Base-by-base conservation (phyloP, 2,888 invertebrate species). In the Polia nebulosa region DNA sequence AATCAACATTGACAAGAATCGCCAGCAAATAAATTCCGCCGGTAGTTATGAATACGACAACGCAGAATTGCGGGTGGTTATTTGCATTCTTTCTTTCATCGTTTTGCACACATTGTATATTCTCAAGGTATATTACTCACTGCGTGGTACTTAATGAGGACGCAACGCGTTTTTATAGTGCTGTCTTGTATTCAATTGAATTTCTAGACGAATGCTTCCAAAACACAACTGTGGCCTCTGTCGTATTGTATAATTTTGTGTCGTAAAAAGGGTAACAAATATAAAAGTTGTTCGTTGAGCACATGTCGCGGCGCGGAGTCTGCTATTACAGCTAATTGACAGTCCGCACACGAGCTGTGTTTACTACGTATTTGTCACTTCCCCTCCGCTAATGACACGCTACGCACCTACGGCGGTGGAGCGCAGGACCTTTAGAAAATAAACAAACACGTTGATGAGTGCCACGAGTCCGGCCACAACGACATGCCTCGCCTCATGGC, bases 301-400 rank as follows among this genome's bases (percentile, higher is more conserved):
- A 95, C 91, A 94, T 95, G 94, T 93, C 92, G 93, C 72, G 73
- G 78, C 70, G 60, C 72, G 84, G 86, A 83, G 87, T 87, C 84
- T 89, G 90, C 91, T 91, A 94, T 94, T 94, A 93, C 84, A 76
- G 79, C 87, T 94, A 94, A 95, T 94, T 94, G 93, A 91, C 93
- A 93, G 91, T 89, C 90, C 87, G 86, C 90, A 88, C 90, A 90
- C 91, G 91, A 88, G 87, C 81, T 87, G 85, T 89, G 88, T 93
- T 92, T 91, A 90, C 91, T 88, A 87, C 89, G 89, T 90, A 92
- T 94, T 94, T 94, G 94, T 95, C 94, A 94, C 93, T 92, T 92
- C 88, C 91, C 91, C 90, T 88, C 87, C 79, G 69, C 83, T 93
- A 95, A 95, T 94, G 89, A 94, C 88, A 93, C 78, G 88, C 88